Evolutionary conservation across 2,888 invertebrate species (phyloP), one percentile per base, ranked within the genome.

Genomic region (Agrenia bidenticulata): DNA sequence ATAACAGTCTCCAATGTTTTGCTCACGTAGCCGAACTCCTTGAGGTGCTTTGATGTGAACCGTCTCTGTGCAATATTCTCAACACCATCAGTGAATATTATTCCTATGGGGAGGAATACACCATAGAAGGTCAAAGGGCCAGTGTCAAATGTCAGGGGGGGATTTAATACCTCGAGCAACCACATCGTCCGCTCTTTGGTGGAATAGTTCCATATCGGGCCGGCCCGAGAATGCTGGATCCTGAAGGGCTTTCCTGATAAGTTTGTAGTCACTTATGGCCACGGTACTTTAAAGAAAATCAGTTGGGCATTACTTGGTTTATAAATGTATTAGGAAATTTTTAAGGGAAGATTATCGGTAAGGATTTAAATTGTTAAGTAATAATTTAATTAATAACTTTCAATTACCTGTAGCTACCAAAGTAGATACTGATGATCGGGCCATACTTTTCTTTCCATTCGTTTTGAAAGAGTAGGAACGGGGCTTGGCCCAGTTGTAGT

Each of bases 61-160:
- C 67, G 61, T 23, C 75, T 42, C 54, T 75, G 75, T 19, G 73
- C 73, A 1, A 15, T 15, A 69, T 70, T 69, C 49, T 73, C 65
- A 1, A 60, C 60, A 17, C 75, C 75, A 24, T 75, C 72, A 0
- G 68, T 67, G 41, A 75, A 75, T 1, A 75, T 17, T 2, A 75
- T 41, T 19, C 67, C 67, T 64, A 39, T 15, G 15, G n/a, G n/a
- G n/a, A n/a, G n/a, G n/a, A n/a, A n/a, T n/a, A n/a, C n/a, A n/a
- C n/a, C n/a, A n/a, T n/a, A n/a, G n/a, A n/a, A 11, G 32, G 32
- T 32, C 32, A 32, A 32, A 32, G 32, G 32, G n/a, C n/a, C n/a
- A n/a, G n/a, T n/a, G n/a, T 32, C 32, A 32, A 32, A 32, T 32
- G 32, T 32, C 32, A 32, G 32, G 4, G 11, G 32, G n/a, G n/a